Evolutionary conservation across 1,140 invertebrate genomes (phyloP).

Genomic region (Caenorhabditis latens): DNA sequence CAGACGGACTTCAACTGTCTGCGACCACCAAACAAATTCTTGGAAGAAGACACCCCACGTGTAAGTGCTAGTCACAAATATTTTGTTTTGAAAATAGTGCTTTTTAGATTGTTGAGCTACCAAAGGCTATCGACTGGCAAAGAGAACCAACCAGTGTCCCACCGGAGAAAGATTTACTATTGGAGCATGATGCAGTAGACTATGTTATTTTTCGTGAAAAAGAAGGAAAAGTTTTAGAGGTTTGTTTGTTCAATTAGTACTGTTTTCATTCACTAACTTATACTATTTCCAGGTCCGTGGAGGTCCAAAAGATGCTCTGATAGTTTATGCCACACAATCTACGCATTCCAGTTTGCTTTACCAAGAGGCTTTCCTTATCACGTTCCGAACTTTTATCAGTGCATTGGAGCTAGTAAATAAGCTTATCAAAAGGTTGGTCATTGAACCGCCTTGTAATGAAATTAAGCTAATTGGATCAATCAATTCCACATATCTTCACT

Average conservation of each 20-base stretch:
- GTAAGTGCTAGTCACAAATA: not conserved
- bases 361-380: conserved; percentile 75
- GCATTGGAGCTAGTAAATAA: conserved; percentile 73
- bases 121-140: conserved; percentile 61
- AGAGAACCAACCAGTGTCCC: conserved; percentile 15
- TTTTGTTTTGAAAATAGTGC: not conserved
- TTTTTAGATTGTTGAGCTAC: conserved; percentile 23
- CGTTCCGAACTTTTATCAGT: conserved; percentile 72
- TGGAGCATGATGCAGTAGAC: conserved; percentile 53
- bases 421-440: conserved; percentile 68
- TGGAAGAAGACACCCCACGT: conserved; percentile 33
- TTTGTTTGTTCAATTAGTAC: conserved; percentile 47
- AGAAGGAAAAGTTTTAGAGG: conserved; percentile 68
- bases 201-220: conserved; percentile 66
- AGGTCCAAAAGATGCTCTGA: conserved; percentile 72
- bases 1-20: conserved; percentile 62
- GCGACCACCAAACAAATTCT: conserved; percentile 60
- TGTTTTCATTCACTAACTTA: not conserved
- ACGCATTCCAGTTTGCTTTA: conserved; percentile 70
- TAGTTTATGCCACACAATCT: conserved; percentile 74
- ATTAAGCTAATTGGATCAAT: conserved; percentile 11
- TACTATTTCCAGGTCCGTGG: conserved; percentile 70
- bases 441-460: not conserved
- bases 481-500: not conserved
- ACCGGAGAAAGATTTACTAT: conserved; percentile 7